A percentile compares a stretch with the other conserved stretches of the same genome.
These are phyloP conservation scores for Diachasma alloeum DNA, from an alignment of 1,140 invertebrate genomes.

Conservation along the genomic window DNA sequence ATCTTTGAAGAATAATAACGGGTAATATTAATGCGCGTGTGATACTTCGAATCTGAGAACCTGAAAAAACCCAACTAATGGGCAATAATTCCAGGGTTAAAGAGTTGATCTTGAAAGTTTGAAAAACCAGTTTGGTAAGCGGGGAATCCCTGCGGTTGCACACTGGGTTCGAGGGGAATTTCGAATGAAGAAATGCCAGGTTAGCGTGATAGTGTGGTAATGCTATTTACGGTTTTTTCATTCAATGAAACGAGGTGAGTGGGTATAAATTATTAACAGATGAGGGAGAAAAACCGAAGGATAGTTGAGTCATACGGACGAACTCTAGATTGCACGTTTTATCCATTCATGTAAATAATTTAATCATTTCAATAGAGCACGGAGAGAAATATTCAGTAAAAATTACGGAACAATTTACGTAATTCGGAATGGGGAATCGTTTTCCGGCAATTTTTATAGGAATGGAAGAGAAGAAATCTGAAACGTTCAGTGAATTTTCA, in stretches of 20 bases:
- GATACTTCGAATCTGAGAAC: not conserved
- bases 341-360: not conserved
- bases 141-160: not conserved
- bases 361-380: too few relatives aligned
- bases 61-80: not conserved
- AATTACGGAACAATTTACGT: too few relatives aligned
- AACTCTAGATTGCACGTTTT: not conserved
- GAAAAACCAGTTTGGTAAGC: conserved; percentile 9
- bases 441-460: too few relatives aligned
- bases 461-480: too few relatives aligned
- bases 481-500: too few relatives aligned
- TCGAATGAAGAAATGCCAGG: conserved; percentile 2
- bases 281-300: not conserved
- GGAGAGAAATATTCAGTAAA: too few relatives aligned
- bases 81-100: not conserved
- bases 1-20: not conserved
- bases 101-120: not conserved
- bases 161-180: not conserved
- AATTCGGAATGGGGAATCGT: too few relatives aligned
- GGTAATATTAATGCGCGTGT: not conserved
- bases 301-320: not conserved
- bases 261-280: not conserved
- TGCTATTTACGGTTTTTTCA: not conserved
- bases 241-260: not conserved
- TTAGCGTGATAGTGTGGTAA: not conserved